These are phyloP conservation scores for Standfussiana lucernea DNA, from an alignment of 2,888 invertebrate genomes.

Conservation along the genomic window DNA sequence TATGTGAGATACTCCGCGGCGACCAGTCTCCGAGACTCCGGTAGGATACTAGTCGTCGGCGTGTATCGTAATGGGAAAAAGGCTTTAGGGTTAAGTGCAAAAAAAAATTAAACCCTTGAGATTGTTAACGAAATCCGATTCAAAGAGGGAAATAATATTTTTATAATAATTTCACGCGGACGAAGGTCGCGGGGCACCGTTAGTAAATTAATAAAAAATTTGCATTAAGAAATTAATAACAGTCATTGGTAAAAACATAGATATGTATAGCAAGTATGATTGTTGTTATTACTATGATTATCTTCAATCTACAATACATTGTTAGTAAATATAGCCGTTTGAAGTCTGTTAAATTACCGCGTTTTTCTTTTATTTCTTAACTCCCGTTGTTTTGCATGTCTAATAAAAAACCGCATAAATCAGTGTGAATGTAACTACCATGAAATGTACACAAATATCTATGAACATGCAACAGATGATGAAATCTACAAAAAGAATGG, in stretches of 20 bases:
- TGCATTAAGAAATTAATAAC: not conserved
- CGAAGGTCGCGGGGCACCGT: too few species aligned
- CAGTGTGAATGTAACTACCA: conserved; percentile 33
- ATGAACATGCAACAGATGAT: conserved; percentile 36
- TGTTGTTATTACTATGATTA: not conserved
- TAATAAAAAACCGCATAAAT: conserved; percentile 51
- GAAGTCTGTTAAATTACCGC: conserved; percentile 12
- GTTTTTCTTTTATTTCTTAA: conserved; percentile 8
- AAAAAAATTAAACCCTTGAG: too few species aligned
- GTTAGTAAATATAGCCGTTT: conserved; percentile 28
- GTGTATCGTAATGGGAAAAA: too few species aligned
- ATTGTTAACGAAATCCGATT: too few species aligned
- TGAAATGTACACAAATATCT: conserved; percentile 32
- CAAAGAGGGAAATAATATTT: too few species aligned
- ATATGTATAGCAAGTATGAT: not conserved
- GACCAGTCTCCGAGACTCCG: too few species aligned
- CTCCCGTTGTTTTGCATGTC: conserved; percentile 20
- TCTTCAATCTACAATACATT: conserved; percentile 3
- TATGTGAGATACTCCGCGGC: too few species aligned
- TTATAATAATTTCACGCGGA: too few species aligned
- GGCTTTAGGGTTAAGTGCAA: too few species aligned
- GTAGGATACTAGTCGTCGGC: too few species aligned
- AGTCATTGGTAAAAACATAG: not conserved
- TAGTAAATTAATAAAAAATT: not conserved
- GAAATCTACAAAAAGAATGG: conserved; percentile 7